Base-by-base conservation (phyloP, 53 echinoderm and acorn worm genomes). In the Actinopyga echinites region DNA sequence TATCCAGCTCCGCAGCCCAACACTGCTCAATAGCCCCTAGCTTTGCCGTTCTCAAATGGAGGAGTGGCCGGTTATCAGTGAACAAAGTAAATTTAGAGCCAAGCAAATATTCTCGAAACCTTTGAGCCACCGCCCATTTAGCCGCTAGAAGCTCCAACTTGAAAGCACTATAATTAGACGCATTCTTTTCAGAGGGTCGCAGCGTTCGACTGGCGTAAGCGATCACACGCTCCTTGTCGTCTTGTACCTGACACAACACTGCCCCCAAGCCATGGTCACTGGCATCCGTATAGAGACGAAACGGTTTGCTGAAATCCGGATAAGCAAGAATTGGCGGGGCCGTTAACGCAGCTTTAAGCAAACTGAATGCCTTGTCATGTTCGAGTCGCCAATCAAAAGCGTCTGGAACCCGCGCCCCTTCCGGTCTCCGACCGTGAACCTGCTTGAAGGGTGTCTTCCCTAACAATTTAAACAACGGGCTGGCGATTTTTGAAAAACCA, bases 261-360 rank as follows among this genome's bases (percentile, higher is more conserved):
- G 86, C 75, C 8, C 90, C 83, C 5, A 82, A 71, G 4, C 90
- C 83, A 17, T 29, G 53, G 0, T 22, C 25, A 90, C 74, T 75
- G 10, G 87, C 87, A 87, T 87, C 83, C 3, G 91, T 91, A 74
- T 91, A 84, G 8, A 87, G 62, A 11, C 25, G 45, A 66, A 84
- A 90, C 13, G 83, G 88, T 2, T 57, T 25, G 68, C 75, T 35
- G 32, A 63, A 85, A 24, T 91, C 83, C 1, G 85, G 84, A 45
- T 91, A 88, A 8, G 85, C 74, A 35, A 90, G 56, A 59, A 86
- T 75, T 0, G 82, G 90, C 5, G 91, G 74, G 6, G 33, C 42
- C 4, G 87, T 79, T 25, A 91, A 30, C 30, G 65, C 36, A 5
- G 12, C 25, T 31, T 63, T 87, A 15, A 87, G 60, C 7, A 17